Evolutionary conservation across 37 sponge, comb jelly and placozoan genomes (phyloP).

Genomic region (Haliclona indistincta): DNA sequence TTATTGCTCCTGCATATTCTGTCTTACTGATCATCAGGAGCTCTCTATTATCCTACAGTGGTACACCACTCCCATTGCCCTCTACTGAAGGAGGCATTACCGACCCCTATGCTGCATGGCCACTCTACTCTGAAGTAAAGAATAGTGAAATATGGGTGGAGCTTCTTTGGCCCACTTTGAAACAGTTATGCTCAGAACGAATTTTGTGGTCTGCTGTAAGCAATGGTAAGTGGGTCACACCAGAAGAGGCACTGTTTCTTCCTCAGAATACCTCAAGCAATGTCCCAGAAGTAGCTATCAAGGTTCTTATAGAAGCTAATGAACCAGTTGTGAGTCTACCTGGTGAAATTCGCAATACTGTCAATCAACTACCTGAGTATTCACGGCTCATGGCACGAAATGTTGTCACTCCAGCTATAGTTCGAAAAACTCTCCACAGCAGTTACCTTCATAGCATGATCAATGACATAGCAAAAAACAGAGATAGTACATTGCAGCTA

Average conservation of each 20-base stretch:
- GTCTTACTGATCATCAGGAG: conserved; percentile 33
- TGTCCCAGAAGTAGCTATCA: conserved; percentile 7
- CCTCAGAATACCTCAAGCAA: conserved; percentile 2
- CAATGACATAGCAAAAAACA: background rate
- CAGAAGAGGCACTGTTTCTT: conserved; percentile 25
- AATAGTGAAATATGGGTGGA: conserved; percentile 32
- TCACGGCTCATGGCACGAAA: too few relatives aligned
- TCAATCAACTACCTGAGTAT: too few relatives aligned
- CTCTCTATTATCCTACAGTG: conserved; percentile 18
- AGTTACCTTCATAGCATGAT: too few relatives aligned
- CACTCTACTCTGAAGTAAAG: conserved; percentile 24
- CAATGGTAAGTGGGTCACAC: conserved; percentile 51
- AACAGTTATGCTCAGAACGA: background rate
- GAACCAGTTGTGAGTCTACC: conserved; percentile 41
- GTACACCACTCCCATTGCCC: background rate
- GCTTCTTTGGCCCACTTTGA: conserved; percentile 18
- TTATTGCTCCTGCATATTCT: conserved; percentile 46
- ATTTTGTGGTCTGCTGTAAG: conserved; percentile 46
- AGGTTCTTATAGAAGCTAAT: conserved; percentile 13
- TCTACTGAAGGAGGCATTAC: conserved; percentile 2
- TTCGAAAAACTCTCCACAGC: conserved; percentile 3
- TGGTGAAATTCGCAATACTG: conserved; percentile 17
- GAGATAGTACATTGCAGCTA: background rate
- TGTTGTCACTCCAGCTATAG: conserved; percentile 27
- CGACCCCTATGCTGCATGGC: conserved; percentile 61